A percentile compares a stretch with the other conserved stretches of the same genome.
Evolutionary conservation across 2,888 invertebrate genomes (phyloP).

Genomic region (Cataglyphis livida): DNA sequence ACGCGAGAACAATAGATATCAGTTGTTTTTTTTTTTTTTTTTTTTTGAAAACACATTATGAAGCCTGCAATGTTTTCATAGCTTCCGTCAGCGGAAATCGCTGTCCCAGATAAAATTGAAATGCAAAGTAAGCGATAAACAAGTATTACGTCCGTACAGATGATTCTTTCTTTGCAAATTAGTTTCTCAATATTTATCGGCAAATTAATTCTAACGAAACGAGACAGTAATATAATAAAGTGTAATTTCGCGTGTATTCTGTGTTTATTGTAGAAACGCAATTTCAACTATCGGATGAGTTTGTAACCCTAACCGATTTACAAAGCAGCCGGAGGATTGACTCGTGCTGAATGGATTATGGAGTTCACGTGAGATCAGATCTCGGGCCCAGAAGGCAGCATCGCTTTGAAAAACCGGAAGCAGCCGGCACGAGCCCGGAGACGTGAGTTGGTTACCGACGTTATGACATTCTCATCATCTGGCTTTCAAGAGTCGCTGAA

Average conservation of each 20-base stretch:
- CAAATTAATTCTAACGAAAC: not conserved
- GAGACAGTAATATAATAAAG: not conserved
- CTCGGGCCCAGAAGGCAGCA: slow-evolving; percentile 67
- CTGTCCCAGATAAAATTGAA: slow-evolving; percentile 7
- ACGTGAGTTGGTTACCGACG: slow-evolving; percentile 74
- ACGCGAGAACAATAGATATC: slow-evolving; percentile 68
- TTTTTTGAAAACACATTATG: not conserved
- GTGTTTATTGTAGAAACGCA: not conserved
- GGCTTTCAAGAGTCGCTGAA: slow-evolving; percentile 59
- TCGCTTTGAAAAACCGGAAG: slow-evolving; percentile 78
- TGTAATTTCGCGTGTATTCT: not conserved
- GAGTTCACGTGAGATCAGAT: slow-evolving; percentile 70
- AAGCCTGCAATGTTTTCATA: slow-evolving; percentile 36
- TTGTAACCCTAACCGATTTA: slow-evolving; percentile 21
- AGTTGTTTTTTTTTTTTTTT: slow-evolving; percentile 22
- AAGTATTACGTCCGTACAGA: not conserved
- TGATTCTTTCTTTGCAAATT: not conserved
- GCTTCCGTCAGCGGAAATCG: slow-evolving; percentile 36
- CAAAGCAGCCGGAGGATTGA: slow-evolving; percentile 53
- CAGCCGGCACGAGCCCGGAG: slow-evolving; percentile 81
- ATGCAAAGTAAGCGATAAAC: slow-evolving; percentile 8
- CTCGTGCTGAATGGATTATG: slow-evolving; percentile 72
- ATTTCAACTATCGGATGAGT: slow-evolving; percentile 5
- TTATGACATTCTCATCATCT: slow-evolving; percentile 69
- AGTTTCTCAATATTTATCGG: not conserved